phyloP scores from a whole-genome alignment of 1,140 invertebrate genomes.

The Drosophila serrata region DNA sequence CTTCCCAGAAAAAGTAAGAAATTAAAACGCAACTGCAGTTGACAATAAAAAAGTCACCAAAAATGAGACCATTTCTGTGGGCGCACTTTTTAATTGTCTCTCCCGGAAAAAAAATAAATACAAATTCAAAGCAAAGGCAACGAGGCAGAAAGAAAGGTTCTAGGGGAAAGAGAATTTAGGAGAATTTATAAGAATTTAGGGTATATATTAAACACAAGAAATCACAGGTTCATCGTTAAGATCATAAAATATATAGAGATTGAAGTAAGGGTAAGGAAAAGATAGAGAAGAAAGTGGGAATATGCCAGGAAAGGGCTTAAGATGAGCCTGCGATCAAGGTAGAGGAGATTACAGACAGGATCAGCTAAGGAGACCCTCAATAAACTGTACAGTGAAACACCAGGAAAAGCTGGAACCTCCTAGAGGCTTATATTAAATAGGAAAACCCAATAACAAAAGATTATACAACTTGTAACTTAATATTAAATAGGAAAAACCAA shows the following conservation, averaged over 20 bases:
- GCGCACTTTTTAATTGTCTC: slow-evolving; percentile 50
- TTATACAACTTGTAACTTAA: neutral
- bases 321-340: neutral
- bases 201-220: neutral
- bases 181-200: neutral
- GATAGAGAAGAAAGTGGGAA: neutral
- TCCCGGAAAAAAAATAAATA: neutral
- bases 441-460: neutral
- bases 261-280: too few species aligned
- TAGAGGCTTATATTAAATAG: neutral
- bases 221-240: neutral
- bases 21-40: slow-evolving; percentile 53
- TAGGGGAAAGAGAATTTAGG: neutral
- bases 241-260: neutral
- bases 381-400: neutral
- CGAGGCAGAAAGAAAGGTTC: slow-evolving; percentile 11
- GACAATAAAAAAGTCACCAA: slow-evolving; percentile 34
- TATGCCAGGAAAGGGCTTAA: neutral
- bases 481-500: neutral
- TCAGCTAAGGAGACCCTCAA: neutral
- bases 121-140: slow-evolving; percentile 15
- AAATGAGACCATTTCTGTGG: slow-evolving; percentile 35
- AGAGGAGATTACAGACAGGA: neutral
- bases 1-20: slow-evolving; percentile 39
- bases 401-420: neutral